Evolutionary conservation across 1,140 invertebrate genomes (phyloP).

Genomic region (Acromyrmex charruanus): DNA sequence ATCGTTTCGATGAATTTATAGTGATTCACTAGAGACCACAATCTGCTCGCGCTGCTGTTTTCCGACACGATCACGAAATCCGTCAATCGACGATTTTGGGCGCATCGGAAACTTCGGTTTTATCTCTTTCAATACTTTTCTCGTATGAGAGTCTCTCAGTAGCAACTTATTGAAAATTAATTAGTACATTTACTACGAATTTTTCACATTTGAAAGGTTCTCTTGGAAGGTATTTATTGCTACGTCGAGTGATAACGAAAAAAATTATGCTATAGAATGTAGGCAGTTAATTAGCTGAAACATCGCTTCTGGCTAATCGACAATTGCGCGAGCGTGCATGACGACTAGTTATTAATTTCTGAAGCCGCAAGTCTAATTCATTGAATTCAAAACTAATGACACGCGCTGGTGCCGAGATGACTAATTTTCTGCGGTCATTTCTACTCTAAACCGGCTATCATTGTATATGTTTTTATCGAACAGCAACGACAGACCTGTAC

Average conservation of each 20-base stretch:
- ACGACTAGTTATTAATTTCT: conserved; percentile 64
- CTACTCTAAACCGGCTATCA: conserved; percentile 14
- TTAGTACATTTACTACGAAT: too few relatives aligned
- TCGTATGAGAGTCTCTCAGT: neutral
- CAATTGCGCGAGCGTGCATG: conserved; percentile 59
- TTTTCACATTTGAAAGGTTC: neutral
- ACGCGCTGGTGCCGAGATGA: conserved; percentile 52
- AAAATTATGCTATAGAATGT: neutral
- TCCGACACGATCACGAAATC: conserved; percentile 15
- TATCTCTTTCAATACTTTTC: neutral
- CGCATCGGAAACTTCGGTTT: neutral
- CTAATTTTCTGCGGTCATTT: conserved; percentile 65
- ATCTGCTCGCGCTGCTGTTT: conserved; percentile 60
- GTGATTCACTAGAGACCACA: conserved; percentile 56
- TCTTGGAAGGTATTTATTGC: neutral
- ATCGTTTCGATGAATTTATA: conserved; percentile 76
- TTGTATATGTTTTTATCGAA: conserved; percentile 13
- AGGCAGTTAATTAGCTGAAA: conserved; percentile 57
- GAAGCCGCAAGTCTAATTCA: conserved; percentile 67
- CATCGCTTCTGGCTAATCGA: neutral
- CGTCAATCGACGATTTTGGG: conserved; percentile 12
- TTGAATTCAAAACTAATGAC: conserved; percentile 70
- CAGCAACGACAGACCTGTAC: neutral
- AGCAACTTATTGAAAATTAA: neutral
- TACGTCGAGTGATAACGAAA: neutral